Evolutionary conservation across 2,797 vertebrate genomes (phyloP), one percentile per base, ranked within the genome.

Genomic region (Bovichtus diacanthus): DNA sequence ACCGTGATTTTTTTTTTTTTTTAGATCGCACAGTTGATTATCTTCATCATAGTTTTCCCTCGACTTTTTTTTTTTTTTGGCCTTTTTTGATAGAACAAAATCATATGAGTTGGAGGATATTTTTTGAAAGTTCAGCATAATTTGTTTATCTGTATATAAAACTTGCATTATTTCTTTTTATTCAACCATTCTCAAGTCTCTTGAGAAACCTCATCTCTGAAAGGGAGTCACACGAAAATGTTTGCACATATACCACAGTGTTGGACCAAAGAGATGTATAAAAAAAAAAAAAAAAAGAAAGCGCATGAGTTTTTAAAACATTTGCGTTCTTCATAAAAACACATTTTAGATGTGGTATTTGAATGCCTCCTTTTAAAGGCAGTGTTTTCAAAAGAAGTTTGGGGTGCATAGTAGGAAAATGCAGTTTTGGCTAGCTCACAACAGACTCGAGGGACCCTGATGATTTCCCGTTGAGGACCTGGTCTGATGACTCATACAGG

Each of bases 1-100:
- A 23, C 34, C 60, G 15, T 60, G 1, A 41, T 67, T 70, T 72
- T 27, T 44, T 51, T 13, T n/a, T n/a, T n/a, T n/a, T n/a, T n/a
- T n/a, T n/a, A n/a, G n/a, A n/a, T n/a, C n/a, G 36, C 12, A 59
- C 10, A 2, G 36, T 9, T 27, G 49, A 27, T 46, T 39, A 15
- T 8, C 15, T 38, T 46, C 21, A 47, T 43, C 31, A 43, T 54
- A n/a, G 13, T 10, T 51, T 41, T 1, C 47, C 8, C n/a, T n/a
- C n/a, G n/a, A n/a, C n/a, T n/a, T 6, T 6, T 5, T 34, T 34
- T 31, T 34, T 31, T 31, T 34, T 8, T 34, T 34, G 31, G 34
- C 8, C 8, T 13, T 13, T 9, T 12, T 27, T 51, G 3, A 10
- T 53, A 25, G 13, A 19, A 25, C 4, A 19, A 50, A 60, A 47